A percentile compares a stretch with the other conserved stretches of the same genome.
Evolutionary conservation across 2,888 invertebrate genomes (phyloP).

Genomic region (Drosophila pullipes): DNA sequence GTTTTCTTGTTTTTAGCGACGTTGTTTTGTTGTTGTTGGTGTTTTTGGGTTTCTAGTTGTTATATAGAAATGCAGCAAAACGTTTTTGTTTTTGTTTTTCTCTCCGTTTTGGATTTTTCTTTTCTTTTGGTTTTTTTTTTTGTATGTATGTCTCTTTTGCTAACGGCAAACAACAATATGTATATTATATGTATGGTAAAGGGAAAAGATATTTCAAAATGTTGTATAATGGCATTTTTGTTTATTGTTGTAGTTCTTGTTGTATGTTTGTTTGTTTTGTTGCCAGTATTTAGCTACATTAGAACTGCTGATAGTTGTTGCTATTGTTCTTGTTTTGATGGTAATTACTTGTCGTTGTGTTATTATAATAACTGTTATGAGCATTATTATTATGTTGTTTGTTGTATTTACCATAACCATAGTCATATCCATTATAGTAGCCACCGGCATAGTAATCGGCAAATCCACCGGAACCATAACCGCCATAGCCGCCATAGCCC

Average conservation of each 20-base stretch:
- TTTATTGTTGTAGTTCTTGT: slow-evolving; percentile 57
- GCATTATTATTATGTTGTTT: slow-evolving; percentile 84
- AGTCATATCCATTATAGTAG: slow-evolving; percentile 88
- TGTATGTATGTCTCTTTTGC: slow-evolving; percentile 42
- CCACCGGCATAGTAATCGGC: slow-evolving; percentile 91
- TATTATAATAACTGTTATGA: slow-evolving; percentile 84
- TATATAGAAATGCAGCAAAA: slow-evolving; percentile 72
- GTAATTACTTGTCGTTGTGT: slow-evolving; percentile 82
- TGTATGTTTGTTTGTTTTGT: slow-evolving; percentile 53
- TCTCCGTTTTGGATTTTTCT: slow-evolving; percentile 60
- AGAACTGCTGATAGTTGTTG: slow-evolving; percentile 83
- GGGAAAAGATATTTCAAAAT: slow-evolving; percentile 51
- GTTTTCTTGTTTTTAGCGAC: slow-evolving; percentile 80
- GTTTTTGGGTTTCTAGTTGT: slow-evolving; percentile 49
- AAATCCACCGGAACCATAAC: slow-evolving; percentile 88
- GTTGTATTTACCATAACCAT: slow-evolving; percentile 87
- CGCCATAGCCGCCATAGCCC: slow-evolving; percentile 90
- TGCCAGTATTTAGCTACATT: slow-evolving; percentile 56
- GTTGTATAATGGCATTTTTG: slow-evolving; percentile 51
- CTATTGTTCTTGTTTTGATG: slow-evolving; percentile 85
- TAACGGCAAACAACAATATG: slow-evolving; percentile 74
- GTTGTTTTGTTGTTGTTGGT: slow-evolving; percentile 60
- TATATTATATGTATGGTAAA: slow-evolving; percentile 56
- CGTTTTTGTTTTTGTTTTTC: slow-evolving; percentile 75
- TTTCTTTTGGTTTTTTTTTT: slow-evolving; percentile 56